Percentiles rank a stretch among this genome's conserved stretches.
Conservation (phyloP, 2,113 vertebrate species). For the Hypomesus transpacificus region DNA sequence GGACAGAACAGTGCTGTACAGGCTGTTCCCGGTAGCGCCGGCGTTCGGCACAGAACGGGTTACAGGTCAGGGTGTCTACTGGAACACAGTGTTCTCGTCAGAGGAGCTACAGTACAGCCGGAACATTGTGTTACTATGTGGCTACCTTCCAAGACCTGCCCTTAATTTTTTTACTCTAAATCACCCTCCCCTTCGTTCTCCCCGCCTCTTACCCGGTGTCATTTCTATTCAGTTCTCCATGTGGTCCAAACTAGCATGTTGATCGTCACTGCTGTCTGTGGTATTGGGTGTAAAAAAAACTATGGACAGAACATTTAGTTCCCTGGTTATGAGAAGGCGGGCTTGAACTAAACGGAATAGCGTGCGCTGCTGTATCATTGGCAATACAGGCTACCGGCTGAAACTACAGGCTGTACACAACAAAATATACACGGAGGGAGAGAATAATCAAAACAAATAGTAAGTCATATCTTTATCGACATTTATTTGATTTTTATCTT, state of each 20-base stretch:
- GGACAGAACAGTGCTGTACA: slow-evolving; percentile 57
- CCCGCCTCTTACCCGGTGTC: slow-evolving; percentile 37
- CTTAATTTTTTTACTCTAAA: slow-evolving; percentile 69
- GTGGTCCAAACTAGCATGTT: slow-evolving; percentile 35
- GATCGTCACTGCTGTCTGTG: slow-evolving; percentile 28
- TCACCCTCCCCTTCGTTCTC: slow-evolving; percentile 60
- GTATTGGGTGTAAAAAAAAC: slow-evolving; percentile 12
- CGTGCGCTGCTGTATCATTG: slow-evolving; percentile 25
- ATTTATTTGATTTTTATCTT: background rate
- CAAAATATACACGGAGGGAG: background rate
- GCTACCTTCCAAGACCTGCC: slow-evolving; percentile 79
- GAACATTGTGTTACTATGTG: slow-evolving; percentile 85
- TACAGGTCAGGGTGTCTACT: slow-evolving; percentile 79
- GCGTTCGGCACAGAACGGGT: slow-evolving; percentile 72
- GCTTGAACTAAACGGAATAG: slow-evolving; percentile 39
- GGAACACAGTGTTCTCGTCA: slow-evolving; percentile 82
- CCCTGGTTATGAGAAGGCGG: slow-evolving; percentile 56
- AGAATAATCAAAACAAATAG: slow-evolving; percentile 17
- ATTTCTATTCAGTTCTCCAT: slow-evolving; percentile 34
- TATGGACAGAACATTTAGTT: slow-evolving; percentile 60
- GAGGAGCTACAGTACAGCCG: slow-evolving; percentile 79
- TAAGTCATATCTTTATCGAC: slow-evolving; percentile 34
- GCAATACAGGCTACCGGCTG: slow-evolving; percentile 31
- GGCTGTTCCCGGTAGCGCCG: slow-evolving; percentile 63
- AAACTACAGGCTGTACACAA: slow-evolving; percentile 4